Percentiles rank a stretch among this genome's conserved stretches.
These are phyloP conservation scores for Palythoa caribaeorum DNA, from an alignment of 92 coral and sea anemone genomes.

Conservation along the genomic window DNA sequence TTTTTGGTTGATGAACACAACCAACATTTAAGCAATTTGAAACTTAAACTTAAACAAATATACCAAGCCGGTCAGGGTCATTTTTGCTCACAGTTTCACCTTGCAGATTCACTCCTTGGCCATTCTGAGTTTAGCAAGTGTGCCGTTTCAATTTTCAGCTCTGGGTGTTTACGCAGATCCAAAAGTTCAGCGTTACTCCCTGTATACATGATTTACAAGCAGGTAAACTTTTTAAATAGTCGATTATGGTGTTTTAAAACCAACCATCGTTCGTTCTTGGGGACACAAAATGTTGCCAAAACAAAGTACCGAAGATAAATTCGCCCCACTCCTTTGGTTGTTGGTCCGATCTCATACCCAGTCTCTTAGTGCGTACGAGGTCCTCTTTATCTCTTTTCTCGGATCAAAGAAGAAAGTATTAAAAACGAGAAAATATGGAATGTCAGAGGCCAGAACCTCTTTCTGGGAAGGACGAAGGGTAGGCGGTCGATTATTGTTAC, in stretches of 20 bases:
- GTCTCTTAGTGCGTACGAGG: too few relatives aligned
- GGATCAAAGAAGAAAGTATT: neutral
- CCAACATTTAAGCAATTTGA: too few relatives aligned
- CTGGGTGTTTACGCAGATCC: slow-evolving; percentile 65
- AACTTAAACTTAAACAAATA: too few relatives aligned
- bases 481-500: neutral
- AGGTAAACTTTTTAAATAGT: neutral
- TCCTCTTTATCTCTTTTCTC: too few relatives aligned
- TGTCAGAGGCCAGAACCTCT: slow-evolving; percentile 84
- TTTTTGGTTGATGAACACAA: too few relatives aligned
- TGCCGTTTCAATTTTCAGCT: slow-evolving; percentile 61
- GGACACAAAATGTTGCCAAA: slow-evolving; percentile 11
- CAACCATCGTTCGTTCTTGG: neutral
- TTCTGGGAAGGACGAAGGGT: slow-evolving; percentile 96
- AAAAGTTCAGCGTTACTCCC: slow-evolving; percentile 19
- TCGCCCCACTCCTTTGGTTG: neutral
- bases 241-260: neutral
- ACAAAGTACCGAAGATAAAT: neutral
- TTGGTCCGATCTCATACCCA: too few relatives aligned
- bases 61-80: too few relatives aligned
- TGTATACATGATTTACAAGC: neutral
- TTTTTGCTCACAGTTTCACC: slow-evolving; percentile 49
- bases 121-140: slow-evolving; percentile 78
- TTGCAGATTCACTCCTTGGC: slow-evolving; percentile 85
- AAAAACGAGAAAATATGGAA: slow-evolving; percentile 18